Evolutionary conservation across 2,888 invertebrate genomes (phyloP).

Genomic region (Polydrusus tereticollis): DNA sequence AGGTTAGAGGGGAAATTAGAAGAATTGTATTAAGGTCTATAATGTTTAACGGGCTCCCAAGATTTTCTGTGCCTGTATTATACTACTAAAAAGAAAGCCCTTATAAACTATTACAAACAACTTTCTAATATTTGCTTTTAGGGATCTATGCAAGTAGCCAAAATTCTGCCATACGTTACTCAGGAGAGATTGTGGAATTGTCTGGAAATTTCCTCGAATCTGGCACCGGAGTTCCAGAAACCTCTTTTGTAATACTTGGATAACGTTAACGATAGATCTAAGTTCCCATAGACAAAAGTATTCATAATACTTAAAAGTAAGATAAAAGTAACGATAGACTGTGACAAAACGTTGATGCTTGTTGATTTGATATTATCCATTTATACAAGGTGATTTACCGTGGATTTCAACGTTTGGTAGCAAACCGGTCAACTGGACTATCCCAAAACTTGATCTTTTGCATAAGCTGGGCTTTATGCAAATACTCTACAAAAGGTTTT

Average conservation of each 20-base stretch:
- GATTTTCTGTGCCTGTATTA: no score
- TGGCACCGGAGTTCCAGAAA: constrained; percentile 62
- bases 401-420: no score
- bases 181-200: constrained; percentile 65
- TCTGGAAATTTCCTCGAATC: constrained; percentile 62
- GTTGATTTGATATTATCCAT: constrained; percentile 8
- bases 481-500: no score
- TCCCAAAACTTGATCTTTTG: no score
- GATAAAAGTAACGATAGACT: constrained; percentile 10
- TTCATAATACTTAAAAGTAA: constrained; percentile 1
- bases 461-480: no score
- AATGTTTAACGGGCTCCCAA: no score
- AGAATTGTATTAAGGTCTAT: no score
- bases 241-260: constrained; percentile 54
- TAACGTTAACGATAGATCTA: not conserved
- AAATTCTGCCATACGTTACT: constrained; percentile 64
- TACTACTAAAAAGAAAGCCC: no score
- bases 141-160: constrained; percentile 68
- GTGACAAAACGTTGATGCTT: constrained; percentile 21
- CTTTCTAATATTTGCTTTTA: constrained; percentile 53
- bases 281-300: not conserved
- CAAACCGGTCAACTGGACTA: no score
- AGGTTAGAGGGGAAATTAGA: not conserved
- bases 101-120: not conserved
- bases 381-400: not conserved